phyloP scores from a whole-genome alignment of 2,113 vertebrate genomes.

The Haliaeetus leucogaster region DNA sequence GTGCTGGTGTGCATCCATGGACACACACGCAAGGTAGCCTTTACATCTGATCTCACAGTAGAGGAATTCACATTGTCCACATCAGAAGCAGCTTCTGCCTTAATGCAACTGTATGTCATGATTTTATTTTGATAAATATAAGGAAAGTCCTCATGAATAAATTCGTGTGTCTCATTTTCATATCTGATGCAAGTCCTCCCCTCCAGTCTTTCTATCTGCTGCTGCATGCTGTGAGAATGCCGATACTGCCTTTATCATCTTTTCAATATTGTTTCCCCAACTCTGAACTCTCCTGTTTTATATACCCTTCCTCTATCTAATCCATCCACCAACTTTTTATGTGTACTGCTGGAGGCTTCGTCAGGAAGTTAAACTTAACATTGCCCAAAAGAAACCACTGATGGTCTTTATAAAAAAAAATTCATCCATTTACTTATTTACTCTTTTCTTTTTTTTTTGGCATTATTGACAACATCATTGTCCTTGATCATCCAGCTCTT shows the following conservation, averaged over 20 bases:
- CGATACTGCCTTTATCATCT: neutral
- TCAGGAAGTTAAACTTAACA: neutral
- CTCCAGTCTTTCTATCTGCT: neutral
- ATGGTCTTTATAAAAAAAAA: neutral
- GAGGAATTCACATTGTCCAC: neutral
- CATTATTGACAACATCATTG: neutral
- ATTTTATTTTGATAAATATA: neutral
- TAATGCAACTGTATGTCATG: neutral
- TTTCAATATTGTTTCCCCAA: neutral
- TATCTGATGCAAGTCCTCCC: neutral
- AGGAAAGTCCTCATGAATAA: neutral
- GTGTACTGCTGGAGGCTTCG: neutral
- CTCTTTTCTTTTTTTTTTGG: neutral
- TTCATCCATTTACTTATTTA: neutral
- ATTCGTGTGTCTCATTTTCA: neutral
- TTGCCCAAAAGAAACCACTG: rapidly evolving
- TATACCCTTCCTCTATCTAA: neutral
- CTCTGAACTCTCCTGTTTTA: neutral
- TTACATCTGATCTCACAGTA: neutral
- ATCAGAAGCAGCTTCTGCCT: neutral
- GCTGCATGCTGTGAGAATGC: neutral
- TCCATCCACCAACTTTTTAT: neutral
- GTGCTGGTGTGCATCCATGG: too few species aligned
- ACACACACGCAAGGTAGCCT: neutral
- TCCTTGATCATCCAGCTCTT: neutral